Conservation (phyloP, 2,888 invertebrate genomes). For the Fragum whitleyi region DNA sequence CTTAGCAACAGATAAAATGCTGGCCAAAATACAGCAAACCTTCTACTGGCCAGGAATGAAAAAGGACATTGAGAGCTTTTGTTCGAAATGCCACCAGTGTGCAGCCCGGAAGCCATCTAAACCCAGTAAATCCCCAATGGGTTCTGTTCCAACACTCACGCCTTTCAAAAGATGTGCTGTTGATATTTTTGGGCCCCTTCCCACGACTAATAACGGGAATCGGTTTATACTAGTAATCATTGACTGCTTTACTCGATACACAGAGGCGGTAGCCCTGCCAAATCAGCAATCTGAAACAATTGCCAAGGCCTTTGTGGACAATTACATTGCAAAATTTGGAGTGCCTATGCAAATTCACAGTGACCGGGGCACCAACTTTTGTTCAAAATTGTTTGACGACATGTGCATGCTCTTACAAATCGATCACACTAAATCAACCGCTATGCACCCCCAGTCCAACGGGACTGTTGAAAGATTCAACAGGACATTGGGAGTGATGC, state of each 20-base stretch:
- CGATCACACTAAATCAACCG: background rate
- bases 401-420: background rate
- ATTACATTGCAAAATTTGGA: slow-evolving; percentile 58
- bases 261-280: slow-evolving; percentile 53
- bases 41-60: no score
- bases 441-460: slow-evolving; percentile 57
- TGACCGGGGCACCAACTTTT: no score
- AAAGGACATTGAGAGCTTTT: no score
- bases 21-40: no score
- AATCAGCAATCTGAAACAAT: slow-evolving; percentile 52
- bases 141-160: slow-evolving; percentile 56
- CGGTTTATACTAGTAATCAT: no score
- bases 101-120: slow-evolving; percentile 41
- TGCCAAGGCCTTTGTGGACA: slow-evolving; percentile 52
- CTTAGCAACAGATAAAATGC: no score
- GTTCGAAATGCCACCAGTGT: no score
- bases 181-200: slow-evolving; percentile 62
- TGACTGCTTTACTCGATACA: slow-evolving; percentile 59
- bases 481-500: no score
- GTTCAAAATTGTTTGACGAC: slow-evolving; percentile 55
- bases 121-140: slow-evolving; percentile 25
- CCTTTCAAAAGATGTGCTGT: slow-evolving; percentile 15
- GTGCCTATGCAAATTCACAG: no score
- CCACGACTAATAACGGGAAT: slow-evolving; percentile 32
- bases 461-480: slow-evolving; percentile 75